A percentile compares a stretch with the other conserved stretches of the same genome.
phyloP scores from a whole-genome alignment of 2,113 vertebrate species.

The Calcarius ornatus region DNA sequence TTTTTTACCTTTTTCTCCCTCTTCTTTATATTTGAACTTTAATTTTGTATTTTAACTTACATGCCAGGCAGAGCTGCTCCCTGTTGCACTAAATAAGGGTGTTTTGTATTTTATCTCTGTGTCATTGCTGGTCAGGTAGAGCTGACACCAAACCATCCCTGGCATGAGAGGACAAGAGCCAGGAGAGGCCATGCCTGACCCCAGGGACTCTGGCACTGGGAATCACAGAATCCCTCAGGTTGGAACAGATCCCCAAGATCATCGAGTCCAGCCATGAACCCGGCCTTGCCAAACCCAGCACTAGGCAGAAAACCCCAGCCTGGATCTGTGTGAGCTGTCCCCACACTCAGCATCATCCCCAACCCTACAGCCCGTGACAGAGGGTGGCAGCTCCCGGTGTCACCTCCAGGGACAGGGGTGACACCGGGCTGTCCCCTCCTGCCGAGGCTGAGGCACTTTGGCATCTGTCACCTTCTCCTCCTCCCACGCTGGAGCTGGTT shows the following conservation, averaged over 20 bases:
- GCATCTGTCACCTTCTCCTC: fast-evolving
- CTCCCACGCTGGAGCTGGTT: fast-evolving
- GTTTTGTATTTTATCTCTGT: background rate
- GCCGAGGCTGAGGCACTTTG: background rate
- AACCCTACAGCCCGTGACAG: fast-evolving
- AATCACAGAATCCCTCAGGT: background rate
- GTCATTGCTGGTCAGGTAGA: background rate
- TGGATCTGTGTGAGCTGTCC: background rate
- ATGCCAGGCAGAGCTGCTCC: background rate
- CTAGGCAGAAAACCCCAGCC: background rate
- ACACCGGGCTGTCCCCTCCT: background rate
- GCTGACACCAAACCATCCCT: background rate
- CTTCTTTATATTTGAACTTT: background rate
- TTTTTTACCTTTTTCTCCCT: background rate
- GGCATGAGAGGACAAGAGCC: fast-evolving
- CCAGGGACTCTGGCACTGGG: background rate
- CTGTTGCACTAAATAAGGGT: background rate
- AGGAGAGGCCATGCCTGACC: background rate
- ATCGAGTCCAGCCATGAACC: background rate
- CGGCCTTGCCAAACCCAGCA: background rate
- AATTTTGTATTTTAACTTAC: background rate
- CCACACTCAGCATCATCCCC: background rate
- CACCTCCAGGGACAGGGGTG: background rate
- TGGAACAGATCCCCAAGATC: background rate
- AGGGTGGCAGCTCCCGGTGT: background rate